Evolutionary conservation across 37 sponge, comb jelly and placozoan species (phyloP), one percentile per base, ranked within the genome.

Genomic region (Aphrocallistes beatrix): DNA sequence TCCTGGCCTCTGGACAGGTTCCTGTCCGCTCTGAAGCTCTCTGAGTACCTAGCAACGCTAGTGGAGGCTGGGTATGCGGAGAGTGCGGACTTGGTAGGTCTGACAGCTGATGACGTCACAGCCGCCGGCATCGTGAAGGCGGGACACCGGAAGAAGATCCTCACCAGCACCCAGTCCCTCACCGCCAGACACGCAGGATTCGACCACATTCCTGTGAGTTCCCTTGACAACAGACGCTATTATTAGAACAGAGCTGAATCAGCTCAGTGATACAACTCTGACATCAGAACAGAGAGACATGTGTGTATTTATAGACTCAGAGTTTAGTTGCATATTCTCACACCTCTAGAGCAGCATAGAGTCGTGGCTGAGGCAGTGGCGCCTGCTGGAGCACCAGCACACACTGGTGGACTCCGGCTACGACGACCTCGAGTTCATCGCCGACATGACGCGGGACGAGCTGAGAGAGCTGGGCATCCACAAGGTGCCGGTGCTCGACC

Each of bases 401-500:
- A 81, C 82, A 23, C 36, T 95, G 82, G 37, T 90, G 28, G 92
- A 93, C 0, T 90, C 93, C 6, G 96, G 96, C 16, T 95, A 95
- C 40, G 96, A 95, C 49, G 96, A 95, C 50, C 91, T 95, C n/a
- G 93, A 95, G 83, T 95, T 93, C 51, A 86, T 95, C 25, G 83
- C 89, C n/a, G 92, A 91, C 81, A 90, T 95, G 47, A 89, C 93
- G 1, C 37, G 8, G 0, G 93, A 90, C 19, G 96, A 95, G 19
- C 82, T 95, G 38, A 39, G 85, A 50, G 96, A 95, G 23, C 87
- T 95, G 38, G 93, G 93, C 13, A 88, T 95, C 39, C 86, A 85
- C n/a, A 91, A 92, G 83, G 85, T 85, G 83, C 75, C 75, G 6
- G 34, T 60, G 28, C 32, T 60, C 10, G 3, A 60, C 32, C 25